phyloP scores from a whole-genome alignment of 2,888 invertebrate species.

The Archaeoteleia sp. region DNA sequence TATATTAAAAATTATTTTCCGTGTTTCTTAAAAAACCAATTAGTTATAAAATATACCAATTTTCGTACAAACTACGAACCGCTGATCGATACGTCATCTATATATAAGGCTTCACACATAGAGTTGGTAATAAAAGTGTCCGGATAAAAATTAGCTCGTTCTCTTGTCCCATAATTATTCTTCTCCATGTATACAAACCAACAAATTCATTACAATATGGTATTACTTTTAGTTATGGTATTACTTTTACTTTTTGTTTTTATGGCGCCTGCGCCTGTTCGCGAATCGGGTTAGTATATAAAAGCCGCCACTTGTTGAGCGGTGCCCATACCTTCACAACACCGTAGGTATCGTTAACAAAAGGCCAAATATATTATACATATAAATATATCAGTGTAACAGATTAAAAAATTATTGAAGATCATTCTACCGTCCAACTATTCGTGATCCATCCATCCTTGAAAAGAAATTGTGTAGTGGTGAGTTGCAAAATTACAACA shows the following conservation, averaged over 20 bases:
- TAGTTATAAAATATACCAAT: too few relatives aligned
- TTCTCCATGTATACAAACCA: too few relatives aligned
- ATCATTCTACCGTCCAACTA: constrained; percentile 37
- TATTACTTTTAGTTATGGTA: background rate
- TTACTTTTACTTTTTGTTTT: constrained; percentile 23
- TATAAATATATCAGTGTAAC: constrained; percentile 16
- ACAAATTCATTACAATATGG: too few relatives aligned
- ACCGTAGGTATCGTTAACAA: constrained; percentile 62
- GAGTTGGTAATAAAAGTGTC: too few relatives aligned
- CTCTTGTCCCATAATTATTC: too few relatives aligned
- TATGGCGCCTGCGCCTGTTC: constrained; percentile 63
- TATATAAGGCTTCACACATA: too few relatives aligned
- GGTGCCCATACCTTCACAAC: constrained; percentile 68
- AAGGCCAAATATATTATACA: constrained; percentile 22
- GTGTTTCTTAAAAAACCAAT: too few relatives aligned
- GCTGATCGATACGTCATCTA: too few relatives aligned
- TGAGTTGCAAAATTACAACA: constrained; percentile 5
- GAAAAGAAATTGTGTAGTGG: constrained; percentile 14
- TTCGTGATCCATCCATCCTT: constrained; percentile 28
- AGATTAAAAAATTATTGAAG: constrained; percentile 12
- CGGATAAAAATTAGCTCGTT: too few relatives aligned
- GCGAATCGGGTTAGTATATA: constrained; percentile 66
- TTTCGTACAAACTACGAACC: too few relatives aligned
- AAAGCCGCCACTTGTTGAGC: constrained; percentile 74
- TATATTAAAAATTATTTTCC: too few relatives aligned